Base-by-base conservation (phyloP, 2,113 vertebrate genomes). In the Taurulus bubalis region DNA sequence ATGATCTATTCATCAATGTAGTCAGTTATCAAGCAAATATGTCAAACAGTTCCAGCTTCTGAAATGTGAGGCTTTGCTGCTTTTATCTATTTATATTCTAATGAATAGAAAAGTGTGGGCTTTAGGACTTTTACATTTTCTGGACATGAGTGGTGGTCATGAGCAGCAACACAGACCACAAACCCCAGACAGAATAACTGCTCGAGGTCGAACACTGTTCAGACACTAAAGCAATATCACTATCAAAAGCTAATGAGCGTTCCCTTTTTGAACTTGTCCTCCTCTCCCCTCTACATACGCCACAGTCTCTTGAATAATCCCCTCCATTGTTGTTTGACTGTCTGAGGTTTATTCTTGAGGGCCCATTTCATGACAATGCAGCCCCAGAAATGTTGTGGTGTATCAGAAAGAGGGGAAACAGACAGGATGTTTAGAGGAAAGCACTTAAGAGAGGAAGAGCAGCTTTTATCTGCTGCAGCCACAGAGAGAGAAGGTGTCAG, bases 361-460 rank as follows among this genome's bases (percentile, higher is more conserved):
- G 87, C 64, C 76, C 67, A 58, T 75, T 87, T 79, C 83, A 86
- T 90, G 91, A 91, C 87, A 87, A 79, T 36, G 75, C 71, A 87
- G 74, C 78, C 77, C 89, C 47, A 88, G 83, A 89, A 90, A 87
- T 85, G 84, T 75, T 83, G 78, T 71, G 86, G 68, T 77, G 83
- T 45, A 78, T 72, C 69, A 84, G 77, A 64, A 78, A 76, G 71
- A 80, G 69, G 42, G 28, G 30, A 79, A 70, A 72, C 20, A 47
- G 53, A 75, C 68, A 79, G 56, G 58, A 60, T 22, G 34, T 80
- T 83, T 42, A 80, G 76, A 79, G 71, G 32, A 76, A 32, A 80
- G 70, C 73, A 86, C 80, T 85, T 67, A 28, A 69, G 73, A 82
- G 53, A 32, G 28, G 15, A 67, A 34, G 77, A 81, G 34, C 30